phyloP scores from a whole-genome alignment of 2,888 invertebrate species.

The Sarcophaga caerulescens region DNA sequence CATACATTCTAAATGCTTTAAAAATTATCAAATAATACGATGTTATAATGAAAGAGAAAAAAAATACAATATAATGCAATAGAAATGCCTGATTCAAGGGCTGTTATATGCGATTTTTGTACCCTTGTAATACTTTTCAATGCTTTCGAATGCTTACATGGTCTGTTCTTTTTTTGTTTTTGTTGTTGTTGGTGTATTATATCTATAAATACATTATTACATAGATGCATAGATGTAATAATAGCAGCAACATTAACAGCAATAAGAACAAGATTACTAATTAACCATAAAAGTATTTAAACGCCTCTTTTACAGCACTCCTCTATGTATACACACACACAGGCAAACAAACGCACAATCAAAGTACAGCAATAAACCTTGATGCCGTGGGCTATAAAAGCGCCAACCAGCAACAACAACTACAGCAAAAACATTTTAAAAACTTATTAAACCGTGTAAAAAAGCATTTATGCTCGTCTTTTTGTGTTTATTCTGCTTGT shows the following conservation, averaged over 20 bases:
- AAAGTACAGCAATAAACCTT: conserved; percentile 26
- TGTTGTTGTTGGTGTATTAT: too few species aligned
- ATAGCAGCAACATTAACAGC: background rate
- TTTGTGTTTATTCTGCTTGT: too few species aligned
- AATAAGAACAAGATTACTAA: conserved; percentile 25
- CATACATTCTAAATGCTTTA: too few species aligned
- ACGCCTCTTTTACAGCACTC: conserved; percentile 20
- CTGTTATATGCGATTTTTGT: background rate
- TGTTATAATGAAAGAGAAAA: background rate
- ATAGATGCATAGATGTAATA: background rate
- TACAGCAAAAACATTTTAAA: conserved; percentile 46
- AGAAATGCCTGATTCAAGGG: background rate
- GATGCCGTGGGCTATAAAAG: conserved; percentile 15
- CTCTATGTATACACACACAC: background rate
- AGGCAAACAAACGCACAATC: background rate
- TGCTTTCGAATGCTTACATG: background rate
- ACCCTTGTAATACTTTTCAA: background rate
- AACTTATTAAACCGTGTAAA: conserved; percentile 57
- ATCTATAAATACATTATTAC: too few species aligned
- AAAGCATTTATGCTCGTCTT: conserved; percentile 45
- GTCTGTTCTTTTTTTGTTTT: too few species aligned
- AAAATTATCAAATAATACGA: background rate
- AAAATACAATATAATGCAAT: background rate
- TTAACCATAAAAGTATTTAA: conserved; percentile 52
- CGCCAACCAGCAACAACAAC: conserved; percentile 25